Percentiles rank a stretch among this genome's conserved stretches.
These are phyloP conservation scores for Pomatostomus ruficeps DNA, from an alignment of 2,113 vertebrate genomes.

Conservation along the genomic window DNA sequence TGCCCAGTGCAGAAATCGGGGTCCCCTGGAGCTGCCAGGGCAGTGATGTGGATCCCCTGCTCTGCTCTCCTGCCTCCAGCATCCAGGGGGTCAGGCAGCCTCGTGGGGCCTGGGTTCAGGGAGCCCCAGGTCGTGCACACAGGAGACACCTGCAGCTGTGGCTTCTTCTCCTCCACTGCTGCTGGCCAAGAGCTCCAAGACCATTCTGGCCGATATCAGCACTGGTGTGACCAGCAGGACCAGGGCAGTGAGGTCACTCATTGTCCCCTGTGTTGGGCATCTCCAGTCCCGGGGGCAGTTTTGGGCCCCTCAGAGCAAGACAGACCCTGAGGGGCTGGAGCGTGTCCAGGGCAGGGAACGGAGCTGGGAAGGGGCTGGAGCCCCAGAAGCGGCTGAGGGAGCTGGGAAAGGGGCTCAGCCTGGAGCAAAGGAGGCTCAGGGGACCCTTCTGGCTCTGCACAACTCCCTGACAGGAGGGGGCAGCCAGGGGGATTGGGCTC, in stretches of 20 bases:
- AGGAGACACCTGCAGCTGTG: background rate
- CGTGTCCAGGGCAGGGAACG: fast-evolving
- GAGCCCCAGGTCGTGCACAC: background rate
- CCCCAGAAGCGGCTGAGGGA: background rate
- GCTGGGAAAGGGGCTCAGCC: background rate
- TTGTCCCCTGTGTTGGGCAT: background rate
- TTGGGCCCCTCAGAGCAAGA: background rate
- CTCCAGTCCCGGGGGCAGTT: fast-evolving
- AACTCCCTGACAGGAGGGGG: background rate
- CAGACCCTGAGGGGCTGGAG: background rate
- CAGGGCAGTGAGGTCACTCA: background rate
- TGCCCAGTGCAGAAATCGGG: fast-evolving
- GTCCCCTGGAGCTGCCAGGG: background rate
- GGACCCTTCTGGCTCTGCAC: background rate
- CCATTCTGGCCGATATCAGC: background rate
- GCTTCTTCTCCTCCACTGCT: background rate
- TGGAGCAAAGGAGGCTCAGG: background rate
- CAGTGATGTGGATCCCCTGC: background rate
- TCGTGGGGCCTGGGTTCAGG: background rate
- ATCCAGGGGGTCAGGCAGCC: background rate
- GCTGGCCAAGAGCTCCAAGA: background rate
- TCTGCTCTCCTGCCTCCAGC: no score
- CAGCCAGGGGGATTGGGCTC: background rate
- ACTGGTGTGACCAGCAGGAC: background rate
- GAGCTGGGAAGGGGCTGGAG: background rate